Conservation (phyloP, 2,888 invertebrate genomes). For the Tricholauxania praeusta region DNA sequence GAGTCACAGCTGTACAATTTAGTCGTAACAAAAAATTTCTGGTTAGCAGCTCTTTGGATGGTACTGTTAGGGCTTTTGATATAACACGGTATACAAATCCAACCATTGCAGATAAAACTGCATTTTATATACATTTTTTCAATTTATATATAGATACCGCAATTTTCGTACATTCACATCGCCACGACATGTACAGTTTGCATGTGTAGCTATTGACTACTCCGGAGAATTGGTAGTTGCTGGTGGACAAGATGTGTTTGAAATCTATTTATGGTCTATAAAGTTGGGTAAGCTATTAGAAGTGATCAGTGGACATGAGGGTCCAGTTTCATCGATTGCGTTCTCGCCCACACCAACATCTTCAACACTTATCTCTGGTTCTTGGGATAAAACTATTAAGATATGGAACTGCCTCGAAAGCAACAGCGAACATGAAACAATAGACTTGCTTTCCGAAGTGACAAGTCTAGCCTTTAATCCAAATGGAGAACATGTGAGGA, state of each 20-base stretch:
- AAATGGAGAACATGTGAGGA: constrained; percentile 82
- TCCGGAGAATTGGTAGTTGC: constrained; percentile 95
- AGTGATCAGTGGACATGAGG: constrained; percentile 92
- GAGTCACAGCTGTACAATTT: constrained; percentile 86
- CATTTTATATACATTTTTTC: background rate
- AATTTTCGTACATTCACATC: constrained; percentile 97
- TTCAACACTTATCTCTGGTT: constrained; percentile 84
- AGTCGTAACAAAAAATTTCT: constrained; percentile 93
- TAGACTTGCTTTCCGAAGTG: constrained; percentile 83
- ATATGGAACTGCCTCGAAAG: constrained; percentile 93
- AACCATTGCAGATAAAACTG: background rate
- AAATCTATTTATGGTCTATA: constrained; percentile 96
- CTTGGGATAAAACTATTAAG: constrained; percentile 94
- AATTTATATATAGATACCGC: constrained; percentile 79
- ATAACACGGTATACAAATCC: constrained; percentile 76
- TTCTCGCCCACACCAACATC: constrained; percentile 83
- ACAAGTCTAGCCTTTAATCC: constrained; percentile 88
- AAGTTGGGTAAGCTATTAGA: constrained; percentile 93
- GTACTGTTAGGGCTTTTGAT: constrained; percentile 96
- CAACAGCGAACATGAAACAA: constrained; percentile 83
- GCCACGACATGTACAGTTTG: constrained; percentile 91
- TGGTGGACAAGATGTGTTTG: constrained; percentile 94
- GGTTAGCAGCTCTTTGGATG: constrained; percentile 94
- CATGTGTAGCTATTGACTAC: constrained; percentile 87
- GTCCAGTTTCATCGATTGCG: constrained; percentile 85